Percentiles rank a stretch among this genome's conserved stretches.
Evolutionary conservation across 2,888 invertebrate species (phyloP).

Genomic region (Acleris literana): DNA sequence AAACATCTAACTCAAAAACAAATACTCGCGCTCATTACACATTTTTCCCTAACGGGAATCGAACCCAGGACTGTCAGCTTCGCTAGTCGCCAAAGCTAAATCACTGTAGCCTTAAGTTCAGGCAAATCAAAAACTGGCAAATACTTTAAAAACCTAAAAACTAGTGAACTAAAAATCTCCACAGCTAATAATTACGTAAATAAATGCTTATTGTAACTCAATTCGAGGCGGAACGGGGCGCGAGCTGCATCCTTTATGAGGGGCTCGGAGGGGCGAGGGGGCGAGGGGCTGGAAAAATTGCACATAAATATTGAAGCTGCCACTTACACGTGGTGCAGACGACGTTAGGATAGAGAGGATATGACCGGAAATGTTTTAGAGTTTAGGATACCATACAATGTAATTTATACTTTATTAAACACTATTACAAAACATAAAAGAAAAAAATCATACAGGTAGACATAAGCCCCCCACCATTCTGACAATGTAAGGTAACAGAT

Average conservation of each 20-base stretch:
- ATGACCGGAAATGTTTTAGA: conserved; percentile 26
- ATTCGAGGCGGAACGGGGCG: conserved; percentile 59
- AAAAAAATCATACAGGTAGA: no score
- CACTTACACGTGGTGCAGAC: conserved; percentile 82
- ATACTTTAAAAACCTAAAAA: no score
- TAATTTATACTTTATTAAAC: background rate
- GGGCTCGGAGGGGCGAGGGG: conserved; percentile 47
- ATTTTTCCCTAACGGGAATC: no score
- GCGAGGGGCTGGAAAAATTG: conserved; percentile 78
- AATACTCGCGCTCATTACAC: no score
- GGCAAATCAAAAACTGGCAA: no score
- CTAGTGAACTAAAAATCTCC: background rate
- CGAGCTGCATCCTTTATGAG: conserved; percentile 78
- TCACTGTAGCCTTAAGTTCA: no score
- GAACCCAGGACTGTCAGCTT: no score
- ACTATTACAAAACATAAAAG: background rate
- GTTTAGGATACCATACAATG: background rate
- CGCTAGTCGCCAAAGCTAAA: no score
- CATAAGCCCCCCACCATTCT: no score
- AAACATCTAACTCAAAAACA: no score
- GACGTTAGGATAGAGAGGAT: conserved; percentile 55
- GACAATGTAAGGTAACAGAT: no score
- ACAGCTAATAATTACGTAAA: conserved; percentile 50
- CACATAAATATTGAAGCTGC: conserved; percentile 84
- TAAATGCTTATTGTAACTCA: conserved; percentile 75